Base-by-base conservation (phyloP, 2,888 invertebrate species). In the Apoda limacodes region DNA sequence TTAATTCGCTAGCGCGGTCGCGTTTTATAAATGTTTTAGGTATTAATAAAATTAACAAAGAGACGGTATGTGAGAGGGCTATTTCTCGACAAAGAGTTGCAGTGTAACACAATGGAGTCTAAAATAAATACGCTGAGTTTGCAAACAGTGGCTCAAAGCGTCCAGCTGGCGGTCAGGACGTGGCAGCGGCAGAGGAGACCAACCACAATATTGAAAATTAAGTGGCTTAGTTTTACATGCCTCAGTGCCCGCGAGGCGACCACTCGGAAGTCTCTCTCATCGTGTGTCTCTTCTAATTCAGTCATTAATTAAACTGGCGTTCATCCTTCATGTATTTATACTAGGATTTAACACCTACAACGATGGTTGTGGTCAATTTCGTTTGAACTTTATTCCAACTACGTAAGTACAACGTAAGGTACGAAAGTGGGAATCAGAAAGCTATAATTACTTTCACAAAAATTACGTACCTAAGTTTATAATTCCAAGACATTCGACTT, bases 11-110 rank as follows among this genome's bases (percentile, higher is more conserved):
- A 48, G 66, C 60, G 75, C 70, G 71, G 76, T 68, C 59, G 68
- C 58, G 71, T 69, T 66, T 70, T 69, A 74, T 78, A 71, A 78
- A 80, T 76, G 76, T 78, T 80, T 78, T 67, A 78, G 66, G 67
- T 74, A 76, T 76, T 80, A 75, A 80, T 80, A 78, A 80, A 75
- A 80, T 78, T 78, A 76, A 78, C 80, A 78, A 78, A 76, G 75
- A 68, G 56, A 45, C 43, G 43, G 44, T 61, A 57, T 60, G 62
- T 61, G 60, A 58, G 66, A 66, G 70, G 72, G 74, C 71, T 69
- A 72, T 72, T 70, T 65, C 53, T 61, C 66, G 62, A 70, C 74
- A 75, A 72, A 76, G 72, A 71, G 67, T 65, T 46, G 63, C 67
- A 64, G 62, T 61, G 60, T 44, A 58, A 60, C 49, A 78, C 78